Percentiles rank a stretch among this genome's conserved stretches.
Conservation (phyloP, 2,113 vertebrate species). For the Electrona antarctica region DNA sequence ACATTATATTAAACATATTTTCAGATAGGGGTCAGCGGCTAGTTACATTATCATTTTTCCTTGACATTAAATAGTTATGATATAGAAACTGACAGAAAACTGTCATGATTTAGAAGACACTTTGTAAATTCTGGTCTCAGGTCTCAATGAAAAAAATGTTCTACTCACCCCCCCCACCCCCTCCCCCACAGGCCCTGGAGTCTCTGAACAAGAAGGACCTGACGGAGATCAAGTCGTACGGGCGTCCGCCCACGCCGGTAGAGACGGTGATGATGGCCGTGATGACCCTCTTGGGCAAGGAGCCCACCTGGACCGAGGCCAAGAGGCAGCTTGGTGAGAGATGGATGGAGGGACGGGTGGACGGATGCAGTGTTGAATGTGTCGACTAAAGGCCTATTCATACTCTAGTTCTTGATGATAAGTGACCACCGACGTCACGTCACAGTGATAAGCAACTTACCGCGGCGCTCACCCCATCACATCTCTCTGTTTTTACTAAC, state of each 20-base stretch:
- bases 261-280: constrained; percentile 92
- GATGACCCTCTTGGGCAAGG: constrained; percentile 87
- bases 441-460: no score
- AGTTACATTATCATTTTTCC: no score
- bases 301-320: constrained; percentile 89
- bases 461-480: no score
- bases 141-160: no score
- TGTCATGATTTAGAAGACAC: no score
- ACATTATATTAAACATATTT: no score
- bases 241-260: constrained; percentile 84
- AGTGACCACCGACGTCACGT: no score
- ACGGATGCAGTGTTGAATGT: not conserved
- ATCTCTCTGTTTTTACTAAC: not conserved
- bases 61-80: no score
- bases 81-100: no score
- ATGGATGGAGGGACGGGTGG: not conserved
- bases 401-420: not conserved
- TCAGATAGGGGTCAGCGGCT: no score
- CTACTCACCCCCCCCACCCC: not conserved
- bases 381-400: not conserved
- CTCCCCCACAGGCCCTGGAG: constrained; percentile 81
- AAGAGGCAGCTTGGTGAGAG: constrained; percentile 89
- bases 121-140: no score
- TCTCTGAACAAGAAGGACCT: constrained; percentile 92
- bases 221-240: constrained; percentile 91